Evolutionary conservation across 1,140 invertebrate genomes (phyloP).

Genomic region (Limonius californicus): DNA sequence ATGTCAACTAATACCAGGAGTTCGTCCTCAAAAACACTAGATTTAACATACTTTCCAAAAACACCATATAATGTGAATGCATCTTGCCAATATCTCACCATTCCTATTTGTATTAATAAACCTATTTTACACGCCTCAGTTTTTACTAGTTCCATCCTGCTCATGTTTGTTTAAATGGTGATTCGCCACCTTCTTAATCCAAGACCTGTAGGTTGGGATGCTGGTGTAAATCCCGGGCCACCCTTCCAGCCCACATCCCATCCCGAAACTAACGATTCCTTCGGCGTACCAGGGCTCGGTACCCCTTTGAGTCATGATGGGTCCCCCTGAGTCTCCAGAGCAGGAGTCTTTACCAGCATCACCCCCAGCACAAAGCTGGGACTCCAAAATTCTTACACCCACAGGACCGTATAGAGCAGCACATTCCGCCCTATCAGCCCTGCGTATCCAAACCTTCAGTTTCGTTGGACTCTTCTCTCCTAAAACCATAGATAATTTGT

Average conservation of each 20-base stretch:
- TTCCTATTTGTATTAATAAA: no score
- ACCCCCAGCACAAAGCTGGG: constrained; percentile 53
- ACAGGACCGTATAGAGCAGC: constrained; percentile 38
- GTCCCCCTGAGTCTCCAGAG: constrained; percentile 59
- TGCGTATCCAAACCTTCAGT: constrained; percentile 37
- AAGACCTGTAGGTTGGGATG: constrained; percentile 52
- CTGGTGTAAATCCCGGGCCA: constrained; percentile 61
- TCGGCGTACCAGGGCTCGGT: constrained; percentile 35
- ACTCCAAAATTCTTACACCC: constrained; percentile 26
- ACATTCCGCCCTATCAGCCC: constrained; percentile 33
- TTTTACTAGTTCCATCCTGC: no score
- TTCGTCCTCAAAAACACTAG: no score
- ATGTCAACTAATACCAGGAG: no score
- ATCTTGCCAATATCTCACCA: no score
- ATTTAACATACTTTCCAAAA: no score
- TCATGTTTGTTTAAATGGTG: not conserved
- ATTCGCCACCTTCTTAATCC: constrained; percentile 47
- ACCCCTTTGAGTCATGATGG: constrained; percentile 49
- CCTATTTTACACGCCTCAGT: no score
- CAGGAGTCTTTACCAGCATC: constrained; percentile 50
- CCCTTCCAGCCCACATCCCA: constrained; percentile 52
- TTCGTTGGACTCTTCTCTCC: constrained; percentile 15
- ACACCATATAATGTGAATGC: no score
- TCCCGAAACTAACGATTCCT: constrained; percentile 62
- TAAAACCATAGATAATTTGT: not conserved